phyloP scores from a whole-genome alignment of 1,140 invertebrate genomes.

The Chionoecetes opilio region DNA sequence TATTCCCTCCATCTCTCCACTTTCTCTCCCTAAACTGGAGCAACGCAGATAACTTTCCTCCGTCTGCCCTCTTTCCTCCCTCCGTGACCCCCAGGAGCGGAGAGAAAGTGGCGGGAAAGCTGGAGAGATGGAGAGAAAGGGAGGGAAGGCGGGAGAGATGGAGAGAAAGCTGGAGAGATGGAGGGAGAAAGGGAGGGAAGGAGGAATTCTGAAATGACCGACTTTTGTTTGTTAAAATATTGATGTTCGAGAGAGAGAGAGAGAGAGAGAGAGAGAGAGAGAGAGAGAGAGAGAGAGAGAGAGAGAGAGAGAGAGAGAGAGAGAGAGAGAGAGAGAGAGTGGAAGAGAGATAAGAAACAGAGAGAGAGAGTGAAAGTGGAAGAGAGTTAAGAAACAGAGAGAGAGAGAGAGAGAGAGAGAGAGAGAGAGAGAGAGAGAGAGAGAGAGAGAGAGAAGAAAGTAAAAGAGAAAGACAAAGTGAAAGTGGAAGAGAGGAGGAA shows the following conservation, averaged over 20 bases:
- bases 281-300: background rate
- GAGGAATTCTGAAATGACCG: too few relatives aligned
- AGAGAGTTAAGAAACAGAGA: background rate
- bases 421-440: background rate
- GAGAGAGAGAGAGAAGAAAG: background rate
- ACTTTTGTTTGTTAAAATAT: too few relatives aligned
- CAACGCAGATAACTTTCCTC: too few relatives aligned
- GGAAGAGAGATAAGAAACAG: background rate
- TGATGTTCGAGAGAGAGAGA: too few relatives aligned
- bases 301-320: background rate
- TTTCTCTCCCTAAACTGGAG: too few relatives aligned
- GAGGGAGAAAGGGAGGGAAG: too few relatives aligned
- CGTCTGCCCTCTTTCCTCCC: too few relatives aligned
- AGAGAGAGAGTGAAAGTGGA: background rate
- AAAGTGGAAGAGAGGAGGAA: background rate
- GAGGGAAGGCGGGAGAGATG: background rate
- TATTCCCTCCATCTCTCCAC: too few relatives aligned
- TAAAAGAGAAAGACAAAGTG: background rate
- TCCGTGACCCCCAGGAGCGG: too few relatives aligned
- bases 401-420: background rate
- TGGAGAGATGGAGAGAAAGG: background rate
- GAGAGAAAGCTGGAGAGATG: too few relatives aligned
- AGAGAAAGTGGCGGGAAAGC: background rate
- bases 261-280: constrained; percentile 8
- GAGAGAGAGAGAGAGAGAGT: background rate